Evolutionary conservation across 2,797 vertebrate genomes (phyloP).

Genomic region (Nasua narica): DNA sequence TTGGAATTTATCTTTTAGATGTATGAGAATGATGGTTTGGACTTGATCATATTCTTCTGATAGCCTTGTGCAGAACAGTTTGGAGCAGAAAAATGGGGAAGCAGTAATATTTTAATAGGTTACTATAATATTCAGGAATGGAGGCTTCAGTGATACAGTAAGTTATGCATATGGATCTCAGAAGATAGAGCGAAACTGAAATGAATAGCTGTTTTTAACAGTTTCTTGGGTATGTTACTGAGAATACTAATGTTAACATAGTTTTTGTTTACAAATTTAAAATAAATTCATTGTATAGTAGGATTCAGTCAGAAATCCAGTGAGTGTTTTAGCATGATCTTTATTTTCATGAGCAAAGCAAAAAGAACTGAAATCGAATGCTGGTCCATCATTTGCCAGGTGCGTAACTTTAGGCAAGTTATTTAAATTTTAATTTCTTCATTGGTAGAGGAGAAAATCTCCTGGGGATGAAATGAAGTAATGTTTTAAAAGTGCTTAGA

Average conservation of each 20-base stretch:
- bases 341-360: neutral
- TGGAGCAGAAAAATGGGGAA: neutral
- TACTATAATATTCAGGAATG: neutral
- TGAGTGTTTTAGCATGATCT: neutral
- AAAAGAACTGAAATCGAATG: neutral
- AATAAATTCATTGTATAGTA: neutral
- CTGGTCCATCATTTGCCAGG: neutral
- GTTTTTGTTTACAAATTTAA: constrained; percentile 17
- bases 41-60: neutral
- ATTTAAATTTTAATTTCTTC: constrained; percentile 4
- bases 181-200: neutral
- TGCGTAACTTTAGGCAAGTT: neutral
- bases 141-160: neutral
- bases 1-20: constrained; percentile 2
- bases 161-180: neutral
- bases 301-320: neutral
- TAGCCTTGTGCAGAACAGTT: neutral
- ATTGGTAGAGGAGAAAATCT: neutral
- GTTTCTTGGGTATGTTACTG: neutral
- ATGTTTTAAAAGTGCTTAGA: neutral
- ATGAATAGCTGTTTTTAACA: neutral
- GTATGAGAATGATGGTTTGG: neutral
- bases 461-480: neutral
- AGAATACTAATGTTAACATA: neutral
- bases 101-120: neutral